phyloP scores from a whole-genome alignment of 2,888 invertebrate species.

The Eudemis profundana region DNA sequence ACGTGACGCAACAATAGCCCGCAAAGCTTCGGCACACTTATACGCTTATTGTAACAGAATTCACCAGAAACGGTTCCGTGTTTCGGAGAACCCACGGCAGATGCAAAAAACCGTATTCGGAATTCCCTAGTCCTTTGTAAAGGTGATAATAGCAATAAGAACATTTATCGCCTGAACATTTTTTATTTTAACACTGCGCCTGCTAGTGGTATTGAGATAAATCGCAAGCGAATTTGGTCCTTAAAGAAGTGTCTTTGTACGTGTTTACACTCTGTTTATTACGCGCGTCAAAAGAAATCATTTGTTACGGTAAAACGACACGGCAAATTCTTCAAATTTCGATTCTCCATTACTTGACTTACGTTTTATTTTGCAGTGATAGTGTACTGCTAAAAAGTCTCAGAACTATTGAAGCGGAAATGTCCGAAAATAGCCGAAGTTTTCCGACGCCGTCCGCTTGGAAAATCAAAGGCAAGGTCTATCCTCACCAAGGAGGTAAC shows the following conservation, averaged over 20 bases:
- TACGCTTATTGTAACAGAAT: conserved; percentile 4
- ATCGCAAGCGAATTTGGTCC: conserved; percentile 28
- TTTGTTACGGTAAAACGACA: conserved; percentile 24
- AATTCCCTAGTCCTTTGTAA: conserved; percentile 23
- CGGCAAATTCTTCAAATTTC: neutral
- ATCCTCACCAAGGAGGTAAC: neutral
- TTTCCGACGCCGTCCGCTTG: conserved; percentile 50
- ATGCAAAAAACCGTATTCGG: conserved; percentile 33
- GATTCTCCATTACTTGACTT: neutral
- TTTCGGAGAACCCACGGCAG: conserved; percentile 32
- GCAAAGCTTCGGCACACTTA: conserved; percentile 32
- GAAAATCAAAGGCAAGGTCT: conserved; percentile 55
- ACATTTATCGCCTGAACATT: conserved; percentile 14
- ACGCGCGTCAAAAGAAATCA: conserved; percentile 37
- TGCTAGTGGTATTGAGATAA: neutral
- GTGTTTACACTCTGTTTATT: conserved; percentile 33
- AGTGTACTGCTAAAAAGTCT: conserved; percentile 35
- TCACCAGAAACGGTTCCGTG: conserved; percentile 25
- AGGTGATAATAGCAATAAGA: conserved; percentile 2
- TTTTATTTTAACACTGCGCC: neutral
- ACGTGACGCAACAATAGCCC: conserved; percentile 33
- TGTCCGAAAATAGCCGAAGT: conserved; percentile 46
- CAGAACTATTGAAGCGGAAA: conserved; percentile 46
- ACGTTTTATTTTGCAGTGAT: conserved; percentile 2
- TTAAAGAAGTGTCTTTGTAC: conserved; percentile 16